These are phyloP conservation scores for Acromyrmex echinatior DNA, from an alignment of 1,140 invertebrate genomes.

Conservation along the genomic window DNA sequence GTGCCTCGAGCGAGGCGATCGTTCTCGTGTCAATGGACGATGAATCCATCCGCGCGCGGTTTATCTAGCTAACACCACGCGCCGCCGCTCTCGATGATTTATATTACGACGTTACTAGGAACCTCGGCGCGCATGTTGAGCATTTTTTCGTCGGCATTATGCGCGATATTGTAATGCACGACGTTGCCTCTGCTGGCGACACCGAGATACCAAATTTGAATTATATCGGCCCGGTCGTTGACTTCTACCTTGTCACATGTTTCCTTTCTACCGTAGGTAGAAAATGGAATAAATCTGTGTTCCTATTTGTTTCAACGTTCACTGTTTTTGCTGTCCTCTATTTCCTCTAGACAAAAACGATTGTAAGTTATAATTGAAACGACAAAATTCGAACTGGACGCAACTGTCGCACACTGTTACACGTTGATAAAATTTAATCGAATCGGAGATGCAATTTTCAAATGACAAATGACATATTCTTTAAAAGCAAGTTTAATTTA, in stretches of 20 bases:
- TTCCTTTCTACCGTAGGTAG: constrained; percentile 16
- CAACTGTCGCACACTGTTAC: background rate
- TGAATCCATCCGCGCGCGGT: constrained; percentile 62
- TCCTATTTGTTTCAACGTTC: constrained; percentile 5
- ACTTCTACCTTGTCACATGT: constrained; percentile 44
- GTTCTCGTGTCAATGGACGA: constrained; percentile 70
- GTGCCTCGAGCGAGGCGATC: constrained; percentile 45
- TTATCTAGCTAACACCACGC: constrained; percentile 58
- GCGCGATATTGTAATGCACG: constrained; percentile 57
- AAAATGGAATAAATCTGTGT: constrained; percentile 44
- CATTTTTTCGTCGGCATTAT: constrained; percentile 48
- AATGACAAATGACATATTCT: background rate
- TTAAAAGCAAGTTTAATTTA: constrained; percentile 14
- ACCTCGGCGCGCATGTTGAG: constrained; percentile 9
- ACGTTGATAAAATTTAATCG: constrained; percentile 20
- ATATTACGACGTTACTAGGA: constrained; percentile 18
- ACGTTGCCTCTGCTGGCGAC: constrained; percentile 37
- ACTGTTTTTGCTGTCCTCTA: background rate
- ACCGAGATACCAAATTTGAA: constrained; percentile 55
- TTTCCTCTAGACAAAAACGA: constrained; percentile 11
- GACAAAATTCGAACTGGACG: background rate
- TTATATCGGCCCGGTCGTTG: constrained; percentile 54
- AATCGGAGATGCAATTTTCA: background rate
- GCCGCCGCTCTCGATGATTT: constrained; percentile 30
- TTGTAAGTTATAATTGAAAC: constrained; percentile 10